Evolutionary conservation across 37 sponge, comb jelly and placozoan genomes (phyloP), one percentile per base, ranked within the genome.

Genomic region (Petrosia ficiformis): DNA sequence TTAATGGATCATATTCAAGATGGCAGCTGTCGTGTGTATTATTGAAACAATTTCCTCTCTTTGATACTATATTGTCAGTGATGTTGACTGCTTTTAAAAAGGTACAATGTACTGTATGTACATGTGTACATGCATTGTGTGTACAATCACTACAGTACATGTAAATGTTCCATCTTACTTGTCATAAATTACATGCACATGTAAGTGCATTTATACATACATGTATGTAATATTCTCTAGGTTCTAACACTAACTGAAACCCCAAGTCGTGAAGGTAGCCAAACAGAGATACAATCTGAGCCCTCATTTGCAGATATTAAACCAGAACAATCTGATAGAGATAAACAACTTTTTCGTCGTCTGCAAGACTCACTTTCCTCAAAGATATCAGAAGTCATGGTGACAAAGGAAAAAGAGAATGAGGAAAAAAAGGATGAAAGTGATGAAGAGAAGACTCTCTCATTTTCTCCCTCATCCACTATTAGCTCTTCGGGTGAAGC

Each of bases 401-500:
- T 4, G 22, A 67, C 25, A 37, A 19, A 57, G 71, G 76, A 36
- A 42, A 28, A 36, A 10, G 56, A 5, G 28, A 22, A 11, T 16
- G 70, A 42, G 26, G 54, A 42, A 24, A 24, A 25, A 3, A 38
- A 34, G 61, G 59, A 42, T 3, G 65, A n/a, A n/a, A 24, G 59
- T 28, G 83, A 39, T 31, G 71, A 38, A 54, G 72, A 59, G 48
- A 1, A 52, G 21, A 21, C 3, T 30, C 56, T 29, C n/a, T 75
- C 80, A 19, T 59, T 71, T 0, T 86, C 86, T 1, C 64, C 80
- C 29, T 4, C 39, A 0, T 86, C 86, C 4, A 86, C 86, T 3
- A 61, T 86, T 22, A 86, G 86, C 48, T 86, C 86, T 42, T 74
- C 80, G 39, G 86, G 86, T 4, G 86, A 74, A 38, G 74, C 73